A percentile compares a stretch with the other conserved stretches of the same genome.
Conservation (phyloP, 2,797 vertebrate genomes). For the Coranthus polyacanthus region DNA sequence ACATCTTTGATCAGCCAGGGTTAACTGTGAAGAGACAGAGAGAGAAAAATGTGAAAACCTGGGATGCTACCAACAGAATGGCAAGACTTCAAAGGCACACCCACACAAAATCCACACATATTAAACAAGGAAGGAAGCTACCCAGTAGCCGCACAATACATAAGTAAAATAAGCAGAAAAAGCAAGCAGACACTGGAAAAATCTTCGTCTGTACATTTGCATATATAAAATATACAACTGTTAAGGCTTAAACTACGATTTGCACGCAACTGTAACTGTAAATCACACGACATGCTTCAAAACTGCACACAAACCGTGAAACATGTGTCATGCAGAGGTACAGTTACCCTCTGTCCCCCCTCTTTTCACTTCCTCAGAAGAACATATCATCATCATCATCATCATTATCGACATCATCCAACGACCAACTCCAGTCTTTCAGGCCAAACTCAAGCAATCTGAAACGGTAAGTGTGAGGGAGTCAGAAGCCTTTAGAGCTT, state of each 20-base stretch:
- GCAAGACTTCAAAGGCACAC: constrained; percentile 64
- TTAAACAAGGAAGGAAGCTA: constrained; percentile 69
- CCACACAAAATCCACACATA: constrained; percentile 74
- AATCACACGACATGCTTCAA: constrained; percentile 45
- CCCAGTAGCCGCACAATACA: constrained; percentile 48
- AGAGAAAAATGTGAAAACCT: constrained; percentile 59
- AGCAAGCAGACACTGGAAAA: constrained; percentile 23
- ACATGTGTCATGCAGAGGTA: constrained; percentile 67
- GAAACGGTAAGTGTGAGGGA: constrained; percentile 86
- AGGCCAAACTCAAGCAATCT: constrained; percentile 98
- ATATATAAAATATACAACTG: constrained; percentile 16
- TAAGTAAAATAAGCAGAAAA: constrained; percentile 30
- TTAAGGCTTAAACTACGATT: neutral
- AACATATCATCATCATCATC: constrained; percentile 93
- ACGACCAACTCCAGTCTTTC: constrained; percentile 97
- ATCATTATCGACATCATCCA: constrained; percentile 91
- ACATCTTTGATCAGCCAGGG: constrained; percentile 62
- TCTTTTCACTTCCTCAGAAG: constrained; percentile 92
- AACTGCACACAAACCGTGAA: constrained; percentile 43
- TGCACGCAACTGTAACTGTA: neutral
- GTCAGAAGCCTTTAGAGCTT: constrained; percentile 16
- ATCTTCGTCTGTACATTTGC: constrained; percentile 22
- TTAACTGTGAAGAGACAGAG: constrained; percentile 80
- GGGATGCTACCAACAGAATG: constrained; percentile 51
- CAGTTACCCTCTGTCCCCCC: constrained; percentile 85